Percentiles rank a stretch among this genome's conserved stretches.
Conservation (phyloP, 64 coral and sea anemone species). For the Stylophora pistillata region DNA sequence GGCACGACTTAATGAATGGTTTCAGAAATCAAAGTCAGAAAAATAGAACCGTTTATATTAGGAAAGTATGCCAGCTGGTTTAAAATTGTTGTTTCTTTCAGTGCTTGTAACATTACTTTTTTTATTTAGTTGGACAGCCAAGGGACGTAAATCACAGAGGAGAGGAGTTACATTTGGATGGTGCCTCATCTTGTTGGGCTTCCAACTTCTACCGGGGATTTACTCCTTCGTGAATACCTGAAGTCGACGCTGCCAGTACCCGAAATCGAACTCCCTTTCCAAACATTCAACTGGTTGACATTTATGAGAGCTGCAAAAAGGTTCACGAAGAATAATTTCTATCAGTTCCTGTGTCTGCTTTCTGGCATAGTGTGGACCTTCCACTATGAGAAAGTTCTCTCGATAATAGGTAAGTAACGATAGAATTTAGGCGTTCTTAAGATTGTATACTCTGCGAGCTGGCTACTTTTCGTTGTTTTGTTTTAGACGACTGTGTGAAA, state of each 20-base stretch:
- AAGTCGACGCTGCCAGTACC: neutral
- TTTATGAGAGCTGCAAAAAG: constrained; percentile 20
- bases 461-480: too few relatives aligned
- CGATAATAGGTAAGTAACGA: constrained; percentile 14
- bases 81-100: too few relatives aligned
- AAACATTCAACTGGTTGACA: neutral
- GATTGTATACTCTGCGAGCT: too few relatives aligned
- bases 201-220: neutral
- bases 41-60: too few relatives aligned
- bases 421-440: too few relatives aligned
- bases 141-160: constrained; percentile 7
- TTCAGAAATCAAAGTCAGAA: too few relatives aligned
- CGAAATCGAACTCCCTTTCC: neutral
- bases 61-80: too few relatives aligned
- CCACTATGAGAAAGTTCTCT: constrained; percentile 35
- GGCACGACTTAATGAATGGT: too few relatives aligned
- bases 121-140: constrained; percentile 22
- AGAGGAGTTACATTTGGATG: constrained; percentile 35
- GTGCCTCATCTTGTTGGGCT: constrained; percentile 15
- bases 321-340: constrained; percentile 22
- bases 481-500: too few relatives aligned
- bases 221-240: neutral
- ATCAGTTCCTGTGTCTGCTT: constrained; percentile 32
- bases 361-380: constrained; percentile 16
- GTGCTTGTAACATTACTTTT: neutral